Conservation (phyloP, 2,888 invertebrate genomes). For the Dione vanillae region DNA sequence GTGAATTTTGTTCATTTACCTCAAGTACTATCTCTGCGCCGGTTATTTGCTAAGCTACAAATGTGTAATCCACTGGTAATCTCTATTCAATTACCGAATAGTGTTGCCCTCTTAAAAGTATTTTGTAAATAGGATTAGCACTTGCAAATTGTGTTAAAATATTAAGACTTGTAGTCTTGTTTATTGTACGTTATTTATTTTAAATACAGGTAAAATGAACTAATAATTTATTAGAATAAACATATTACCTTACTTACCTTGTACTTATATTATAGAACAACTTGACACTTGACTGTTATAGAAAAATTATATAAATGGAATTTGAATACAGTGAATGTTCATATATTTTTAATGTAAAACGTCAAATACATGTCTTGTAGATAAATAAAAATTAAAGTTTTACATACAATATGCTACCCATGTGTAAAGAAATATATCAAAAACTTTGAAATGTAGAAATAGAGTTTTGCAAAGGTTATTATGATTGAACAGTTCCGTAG, state of each 20-base stretch:
- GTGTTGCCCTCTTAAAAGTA: constrained; percentile 16
- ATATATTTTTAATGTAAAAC: too few species aligned
- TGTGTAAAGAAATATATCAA: background rate
- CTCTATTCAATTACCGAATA: constrained; percentile 70
- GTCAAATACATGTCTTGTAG: too few species aligned
- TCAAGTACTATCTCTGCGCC: background rate
- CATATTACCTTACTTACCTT: too few species aligned
- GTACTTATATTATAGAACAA: too few species aligned
- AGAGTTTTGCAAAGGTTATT: constrained; percentile 57
- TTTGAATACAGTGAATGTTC: too few species aligned
- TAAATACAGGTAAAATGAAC: too few species aligned
- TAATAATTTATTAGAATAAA: too few species aligned
- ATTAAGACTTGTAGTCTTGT: too few species aligned
- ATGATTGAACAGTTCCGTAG: constrained; percentile 46
- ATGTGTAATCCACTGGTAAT: constrained; percentile 55
- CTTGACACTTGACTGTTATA: too few species aligned
- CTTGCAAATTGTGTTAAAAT: constrained; percentile 7
- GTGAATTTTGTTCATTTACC: background rate
- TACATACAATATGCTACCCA: background rate
- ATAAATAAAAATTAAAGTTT: background rate
- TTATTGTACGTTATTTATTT: too few species aligned
- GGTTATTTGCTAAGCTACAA: background rate
- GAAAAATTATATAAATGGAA: too few species aligned
- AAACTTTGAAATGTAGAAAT: constrained; percentile 18
- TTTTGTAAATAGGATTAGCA: constrained; percentile 28